Conservation (phyloP, 2,888 invertebrate genomes). For the Sepiola atlantica region DNA sequence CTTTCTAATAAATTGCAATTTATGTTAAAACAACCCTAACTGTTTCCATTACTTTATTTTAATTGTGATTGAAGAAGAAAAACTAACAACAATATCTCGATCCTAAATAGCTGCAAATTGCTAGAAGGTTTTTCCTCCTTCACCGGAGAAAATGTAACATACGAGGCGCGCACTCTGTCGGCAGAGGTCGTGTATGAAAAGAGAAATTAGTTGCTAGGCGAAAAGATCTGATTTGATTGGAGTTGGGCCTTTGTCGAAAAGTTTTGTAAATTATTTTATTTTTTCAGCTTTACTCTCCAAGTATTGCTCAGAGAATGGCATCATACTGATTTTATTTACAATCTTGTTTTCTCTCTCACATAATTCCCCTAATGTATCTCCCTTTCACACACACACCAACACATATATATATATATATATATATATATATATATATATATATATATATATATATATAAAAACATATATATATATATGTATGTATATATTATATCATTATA, state of each 20-base stretch:
- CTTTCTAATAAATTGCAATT: background rate
- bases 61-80: background rate
- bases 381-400: background rate
- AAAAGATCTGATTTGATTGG: background rate
- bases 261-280: no score
- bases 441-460: no score
- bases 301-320: no score
- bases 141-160: background rate
- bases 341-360: background rate
- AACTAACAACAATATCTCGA: no score
- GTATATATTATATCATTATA: no score
- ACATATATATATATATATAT: no score
- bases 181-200: constrained; percentile 2
- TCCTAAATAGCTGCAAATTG: background rate
- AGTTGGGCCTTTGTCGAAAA: background rate
- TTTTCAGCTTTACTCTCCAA: background rate
- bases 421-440: no score
- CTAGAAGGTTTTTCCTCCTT: constrained; percentile 32
- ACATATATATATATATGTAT: no score
- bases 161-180: background rate
- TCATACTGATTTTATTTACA: no score
- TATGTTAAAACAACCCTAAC: background rate
- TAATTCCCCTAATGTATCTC: background rate
- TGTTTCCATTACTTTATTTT: background rate
- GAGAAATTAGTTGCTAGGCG: background rate